These are phyloP conservation scores for Rynchops niger DNA, from an alignment of 2,113 vertebrate species.

Conservation along the genomic window DNA sequence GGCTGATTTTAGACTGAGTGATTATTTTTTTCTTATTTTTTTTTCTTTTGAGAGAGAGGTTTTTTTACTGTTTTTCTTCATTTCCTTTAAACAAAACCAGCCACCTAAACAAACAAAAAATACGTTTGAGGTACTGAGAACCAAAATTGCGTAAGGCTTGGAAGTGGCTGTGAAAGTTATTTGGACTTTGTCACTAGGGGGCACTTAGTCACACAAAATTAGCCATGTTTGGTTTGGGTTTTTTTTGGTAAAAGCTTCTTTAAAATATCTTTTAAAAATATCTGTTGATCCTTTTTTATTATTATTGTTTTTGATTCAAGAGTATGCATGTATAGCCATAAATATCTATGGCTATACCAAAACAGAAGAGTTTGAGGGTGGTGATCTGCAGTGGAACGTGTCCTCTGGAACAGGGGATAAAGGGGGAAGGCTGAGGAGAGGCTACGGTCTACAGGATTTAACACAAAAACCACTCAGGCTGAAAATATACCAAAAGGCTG, in stretches of 20 bases:
- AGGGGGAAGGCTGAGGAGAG: neutral
- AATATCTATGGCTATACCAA: neutral
- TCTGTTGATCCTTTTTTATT: neutral
- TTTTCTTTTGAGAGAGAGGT: neutral
- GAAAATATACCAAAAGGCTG: neutral
- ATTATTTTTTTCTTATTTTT: neutral
- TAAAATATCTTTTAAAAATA: neutral
- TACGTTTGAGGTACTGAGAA: neutral
- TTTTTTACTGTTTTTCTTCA: neutral
- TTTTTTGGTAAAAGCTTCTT: neutral
- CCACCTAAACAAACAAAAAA: neutral
- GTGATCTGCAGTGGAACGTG: neutral
- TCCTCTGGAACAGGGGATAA: neutral
- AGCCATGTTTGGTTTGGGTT: neutral
- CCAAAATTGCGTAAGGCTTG: neutral
- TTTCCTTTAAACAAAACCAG: neutral
- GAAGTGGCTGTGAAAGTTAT: neutral
- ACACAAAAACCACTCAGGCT: neutral
- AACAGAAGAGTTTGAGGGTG: neutral
- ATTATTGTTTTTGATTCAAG: neutral
- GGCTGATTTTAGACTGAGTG: neutral
- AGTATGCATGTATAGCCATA: neutral
- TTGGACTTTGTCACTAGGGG: slow-evolving; percentile 77
- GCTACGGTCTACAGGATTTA: neutral
- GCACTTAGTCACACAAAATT: slow-evolving; percentile 75